Evolutionary conservation across 2,797 vertebrate species (phyloP), one percentile per base, ranked within the genome.

Genomic region (Lagorchestes hirsutus): DNA sequence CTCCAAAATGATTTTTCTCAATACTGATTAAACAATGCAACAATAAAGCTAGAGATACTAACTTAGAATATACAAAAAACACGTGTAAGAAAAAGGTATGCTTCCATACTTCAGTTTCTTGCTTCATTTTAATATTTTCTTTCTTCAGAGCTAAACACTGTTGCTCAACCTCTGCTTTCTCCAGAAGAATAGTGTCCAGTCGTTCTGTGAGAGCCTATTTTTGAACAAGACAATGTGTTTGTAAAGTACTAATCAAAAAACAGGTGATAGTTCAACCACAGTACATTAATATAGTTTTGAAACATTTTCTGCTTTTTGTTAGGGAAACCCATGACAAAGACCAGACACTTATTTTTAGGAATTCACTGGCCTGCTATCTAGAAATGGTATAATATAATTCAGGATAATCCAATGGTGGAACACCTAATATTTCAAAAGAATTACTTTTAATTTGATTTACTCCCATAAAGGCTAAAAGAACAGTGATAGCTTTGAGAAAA

Each of bases 91-190:
- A 46, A 82, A 74, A 46, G 12, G 10, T 95, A 93, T 58, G 4
- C 22, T 90, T 62, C 52, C 96, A 95, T 98, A 99, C 99, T 99
- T 99, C 98, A 95, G 98, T 97, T 98, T 99, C 99, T 95, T 99
- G 98, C 96, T 99, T 99, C 91, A 98, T 98, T 97, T 97, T 99
- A 97, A 95, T 98, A 92, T 99, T 99, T 96, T 99, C 99, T 98
- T 99, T 99, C 96, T 99, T 99, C 94, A 99, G 98, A 94, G 98
- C 95, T 55, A 99, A 13, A 92, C 99, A 99, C 87, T 98, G 99
- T 98, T 99, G 99, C 52, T 99, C 99, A 97, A 96, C 98, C 98
- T 99, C 99, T 93, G 99, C 99, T 98, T 99, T 99, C 98, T 99
- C 99, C 98, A 99, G 97, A 93, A 99, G 98, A 92, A 99, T 98